Conservation (phyloP, 2,888 invertebrate species). For the Tricholauxania praeusta region DNA sequence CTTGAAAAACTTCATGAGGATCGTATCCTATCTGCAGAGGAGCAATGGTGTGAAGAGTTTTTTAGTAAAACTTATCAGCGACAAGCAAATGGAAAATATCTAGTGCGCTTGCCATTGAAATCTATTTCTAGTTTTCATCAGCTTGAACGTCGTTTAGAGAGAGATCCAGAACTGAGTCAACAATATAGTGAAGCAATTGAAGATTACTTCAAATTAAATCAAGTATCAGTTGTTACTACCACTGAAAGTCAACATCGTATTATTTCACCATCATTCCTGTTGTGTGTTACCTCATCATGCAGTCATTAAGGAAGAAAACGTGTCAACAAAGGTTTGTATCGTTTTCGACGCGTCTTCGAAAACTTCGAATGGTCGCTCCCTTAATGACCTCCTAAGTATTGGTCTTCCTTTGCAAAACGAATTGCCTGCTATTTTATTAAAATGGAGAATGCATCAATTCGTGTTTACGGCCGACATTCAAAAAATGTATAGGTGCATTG, state of each 20-base stretch:
- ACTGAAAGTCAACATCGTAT: conserved; percentile 34
- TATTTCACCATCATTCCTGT: background rate
- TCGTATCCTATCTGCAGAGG: conserved; percentile 17
- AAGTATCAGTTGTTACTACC: conserved; percentile 6
- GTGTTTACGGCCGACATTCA: background rate
- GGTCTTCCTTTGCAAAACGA: background rate
- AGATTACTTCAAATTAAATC: background rate
- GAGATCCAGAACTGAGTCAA: background rate
- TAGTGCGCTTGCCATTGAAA: conserved; percentile 34
- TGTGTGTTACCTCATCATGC: too few species aligned
- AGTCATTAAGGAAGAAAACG: conserved; percentile 4
- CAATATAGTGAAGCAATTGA: conserved; percentile 30
- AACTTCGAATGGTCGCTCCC: background rate
- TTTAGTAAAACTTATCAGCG: conserved; percentile 22
- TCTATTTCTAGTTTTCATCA: conserved; percentile 28
- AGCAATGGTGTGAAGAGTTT: conserved; percentile 41
- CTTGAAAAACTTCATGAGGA: conserved; percentile 12
- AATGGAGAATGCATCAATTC: too few species aligned
- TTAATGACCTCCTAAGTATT: too few species aligned
- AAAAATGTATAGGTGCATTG: conserved; percentile 1
- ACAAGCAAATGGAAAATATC: conserved; percentile 33
- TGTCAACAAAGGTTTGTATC: conserved; percentile 17
- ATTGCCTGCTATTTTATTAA: background rate
- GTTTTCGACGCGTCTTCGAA: conserved; percentile 28
- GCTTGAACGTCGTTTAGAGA: background rate